Evolutionary conservation across 2,113 vertebrate species (phyloP).

Genomic region (Podilymbus podiceps): DNA sequence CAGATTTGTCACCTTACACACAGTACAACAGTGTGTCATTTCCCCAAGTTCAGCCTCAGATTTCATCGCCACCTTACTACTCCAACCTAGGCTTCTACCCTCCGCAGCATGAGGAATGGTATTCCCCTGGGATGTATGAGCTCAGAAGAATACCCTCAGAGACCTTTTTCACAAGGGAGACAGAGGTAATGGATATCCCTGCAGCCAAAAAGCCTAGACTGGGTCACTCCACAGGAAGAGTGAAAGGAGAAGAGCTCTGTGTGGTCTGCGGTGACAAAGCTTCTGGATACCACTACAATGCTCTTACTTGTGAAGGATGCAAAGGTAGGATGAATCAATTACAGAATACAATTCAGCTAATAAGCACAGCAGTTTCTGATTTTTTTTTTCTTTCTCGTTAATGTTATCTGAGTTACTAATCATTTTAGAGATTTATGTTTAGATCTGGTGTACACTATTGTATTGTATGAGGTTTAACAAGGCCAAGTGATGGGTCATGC

Average conservation of each 20-base stretch:
- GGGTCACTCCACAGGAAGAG: constrained; percentile 75
- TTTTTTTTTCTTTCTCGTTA: neutral
- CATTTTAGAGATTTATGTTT: neutral
- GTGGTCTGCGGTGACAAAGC: constrained; percentile 98
- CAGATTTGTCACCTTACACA: constrained; percentile 83
- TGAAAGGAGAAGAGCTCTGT: constrained; percentile 94
- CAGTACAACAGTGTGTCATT: constrained; percentile 84
- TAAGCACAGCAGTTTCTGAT: neutral
- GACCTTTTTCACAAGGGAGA: constrained; percentile 78
- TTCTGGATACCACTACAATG: constrained; percentile 97
- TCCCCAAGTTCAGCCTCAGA: constrained; percentile 81
- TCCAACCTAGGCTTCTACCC: constrained; percentile 87
- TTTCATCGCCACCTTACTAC: constrained; percentile 85
- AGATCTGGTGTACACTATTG: neutral
- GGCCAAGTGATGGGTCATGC: too few relatives aligned
- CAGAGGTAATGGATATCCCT: constrained; percentile 78
- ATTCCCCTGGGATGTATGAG: constrained; percentile 84
- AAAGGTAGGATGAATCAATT: constrained; percentile 83
- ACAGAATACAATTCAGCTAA: neutral
- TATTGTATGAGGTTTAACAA: too few relatives aligned
- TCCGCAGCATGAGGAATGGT: constrained; percentile 90
- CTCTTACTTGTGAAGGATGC: constrained; percentile 97
- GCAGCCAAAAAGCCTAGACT: constrained; percentile 83
- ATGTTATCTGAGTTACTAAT: neutral
- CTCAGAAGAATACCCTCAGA: constrained; percentile 85